phyloP scores from a whole-genome alignment of 2,797 vertebrate species.

The Decapterus maruadsi region DNA sequence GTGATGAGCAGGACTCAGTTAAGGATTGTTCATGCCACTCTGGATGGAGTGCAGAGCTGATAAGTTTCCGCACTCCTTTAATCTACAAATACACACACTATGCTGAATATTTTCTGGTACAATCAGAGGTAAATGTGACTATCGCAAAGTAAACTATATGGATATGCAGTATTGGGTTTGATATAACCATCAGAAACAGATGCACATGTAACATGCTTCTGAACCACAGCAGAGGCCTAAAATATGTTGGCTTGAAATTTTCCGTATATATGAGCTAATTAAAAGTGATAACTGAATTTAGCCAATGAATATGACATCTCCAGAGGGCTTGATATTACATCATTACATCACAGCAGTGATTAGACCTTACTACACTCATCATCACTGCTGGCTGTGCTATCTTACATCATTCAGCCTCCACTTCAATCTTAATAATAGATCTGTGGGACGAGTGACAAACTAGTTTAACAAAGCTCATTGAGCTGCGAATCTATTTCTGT shows the following conservation, averaged over 20 bases:
- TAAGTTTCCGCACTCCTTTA: constrained; percentile 38
- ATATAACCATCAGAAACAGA: neutral
- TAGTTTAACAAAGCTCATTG: neutral
- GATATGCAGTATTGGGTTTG: neutral
- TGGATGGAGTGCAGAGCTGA: constrained; percentile 30
- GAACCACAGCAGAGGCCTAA: neutral
- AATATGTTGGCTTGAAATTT: neutral
- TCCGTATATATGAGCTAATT: neutral
- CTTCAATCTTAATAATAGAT: constrained; percentile 13
- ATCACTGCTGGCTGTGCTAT: neutral
- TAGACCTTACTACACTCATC: constrained; percentile 7
- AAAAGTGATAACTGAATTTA: neutral
- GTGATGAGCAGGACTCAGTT: constrained; percentile 49
- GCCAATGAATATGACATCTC: neutral
- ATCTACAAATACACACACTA: constrained; percentile 36
- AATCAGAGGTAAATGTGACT: constrained; percentile 7
- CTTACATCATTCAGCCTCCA: constrained; percentile 15
- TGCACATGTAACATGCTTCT: neutral
- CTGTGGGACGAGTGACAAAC: constrained; percentile 14
- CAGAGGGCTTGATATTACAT: constrained; percentile 6
- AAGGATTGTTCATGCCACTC: constrained; percentile 44
- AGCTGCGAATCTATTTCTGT: constrained; percentile 1
- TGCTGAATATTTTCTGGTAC: neutral
- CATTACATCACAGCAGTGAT: neutral
- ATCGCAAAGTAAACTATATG: neutral